Percentiles rank a stretch among this genome's conserved stretches.
Evolutionary conservation across 2,888 invertebrate species (phyloP).

Genomic region (Rhagium mordax): DNA sequence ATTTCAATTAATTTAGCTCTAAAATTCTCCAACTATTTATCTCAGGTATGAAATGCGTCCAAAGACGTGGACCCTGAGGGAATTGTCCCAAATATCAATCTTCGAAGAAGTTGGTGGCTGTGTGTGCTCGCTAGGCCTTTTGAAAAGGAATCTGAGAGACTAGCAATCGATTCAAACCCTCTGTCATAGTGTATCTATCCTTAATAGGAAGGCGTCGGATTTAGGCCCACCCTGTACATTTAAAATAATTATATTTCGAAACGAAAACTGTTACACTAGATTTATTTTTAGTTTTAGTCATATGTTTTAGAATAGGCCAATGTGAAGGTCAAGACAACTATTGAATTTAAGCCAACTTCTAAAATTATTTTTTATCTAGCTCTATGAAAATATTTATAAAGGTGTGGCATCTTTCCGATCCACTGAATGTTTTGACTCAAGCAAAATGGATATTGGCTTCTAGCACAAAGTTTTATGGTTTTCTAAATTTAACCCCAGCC

Average conservation of each 20-base stretch:
- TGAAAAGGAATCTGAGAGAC: not conserved
- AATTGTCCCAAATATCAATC: not conserved
- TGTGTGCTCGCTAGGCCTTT: not conserved
- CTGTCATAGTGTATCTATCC: not conserved
- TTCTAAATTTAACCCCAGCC: not conserved
- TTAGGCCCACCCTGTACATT: not conserved
- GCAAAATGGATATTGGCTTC: not conserved
- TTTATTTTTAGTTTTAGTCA: constrained; percentile 7
- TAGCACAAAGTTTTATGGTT: too few species aligned
- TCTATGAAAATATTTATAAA: not conserved
- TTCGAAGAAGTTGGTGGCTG: not conserved
- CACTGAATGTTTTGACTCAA: not conserved
- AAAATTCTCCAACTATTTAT: not conserved
- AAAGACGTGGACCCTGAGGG: not conserved
- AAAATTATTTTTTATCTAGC: constrained; percentile 23
- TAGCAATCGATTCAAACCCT: not conserved
- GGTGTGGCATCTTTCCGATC: constrained; percentile 10
- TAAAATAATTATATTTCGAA: not conserved
- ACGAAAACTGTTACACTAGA: not conserved
- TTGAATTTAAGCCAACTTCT: constrained; percentile 26
- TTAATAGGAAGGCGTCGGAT: not conserved
- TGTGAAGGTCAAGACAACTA: constrained; percentile 25
- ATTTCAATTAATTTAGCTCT: not conserved
- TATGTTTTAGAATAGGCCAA: constrained; percentile 10
- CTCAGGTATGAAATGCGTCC: not conserved